Evolutionary conservation across 2,113 vertebrate species (phyloP), one percentile per base, ranked within the genome.

Genomic region (Phasianus colchicus): DNA sequence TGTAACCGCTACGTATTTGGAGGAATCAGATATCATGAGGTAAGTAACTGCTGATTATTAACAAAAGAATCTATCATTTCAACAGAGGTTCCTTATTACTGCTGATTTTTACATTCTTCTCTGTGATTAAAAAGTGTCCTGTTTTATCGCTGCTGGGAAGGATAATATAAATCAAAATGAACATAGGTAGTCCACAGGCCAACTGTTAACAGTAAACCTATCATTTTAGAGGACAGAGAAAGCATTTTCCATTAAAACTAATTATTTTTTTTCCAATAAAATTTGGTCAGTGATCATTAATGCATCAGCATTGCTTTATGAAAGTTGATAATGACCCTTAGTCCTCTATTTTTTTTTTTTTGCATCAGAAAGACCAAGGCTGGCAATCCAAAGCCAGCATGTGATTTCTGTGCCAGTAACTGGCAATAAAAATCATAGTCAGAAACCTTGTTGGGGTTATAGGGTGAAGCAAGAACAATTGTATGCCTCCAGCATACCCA

Each of bases 21-120:
- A 88, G 88, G 92, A 86, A 83, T 77, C 6, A 1, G 47, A 30
- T 93, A 18, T 55, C 6, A 20, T n/a, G 47, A 90, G 90, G 96
- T 96, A 93, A 96, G 93, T 88, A 65, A 21, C 69, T 94, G 64
- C 67, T 91, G 38, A 71, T 95, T 88, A 52, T 77, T 96, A 88
- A 72, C 42, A 67, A 85, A 90, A 83, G 64, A 81, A 83, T 90
- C 29, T 5, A 3, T 74, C 6, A 17, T 91, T 94, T 45, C 55
- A 83, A 21, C 54, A 86, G n/a, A 52, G 88, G 36, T 83, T 93
- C 57, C 40, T 71, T 92, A 34, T 58, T 92, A 45, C 67, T 87
- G 60, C n/a, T 18, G 21, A 1, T 73, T 88, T 85, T 70, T 92
- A 30, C 36, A 69, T 74, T 24, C 20, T 83, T 86, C 83, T 83